These are phyloP conservation scores for Gorsachius magnificus DNA, from an alignment of 2,797 vertebrate species.

Conservation along the genomic window DNA sequence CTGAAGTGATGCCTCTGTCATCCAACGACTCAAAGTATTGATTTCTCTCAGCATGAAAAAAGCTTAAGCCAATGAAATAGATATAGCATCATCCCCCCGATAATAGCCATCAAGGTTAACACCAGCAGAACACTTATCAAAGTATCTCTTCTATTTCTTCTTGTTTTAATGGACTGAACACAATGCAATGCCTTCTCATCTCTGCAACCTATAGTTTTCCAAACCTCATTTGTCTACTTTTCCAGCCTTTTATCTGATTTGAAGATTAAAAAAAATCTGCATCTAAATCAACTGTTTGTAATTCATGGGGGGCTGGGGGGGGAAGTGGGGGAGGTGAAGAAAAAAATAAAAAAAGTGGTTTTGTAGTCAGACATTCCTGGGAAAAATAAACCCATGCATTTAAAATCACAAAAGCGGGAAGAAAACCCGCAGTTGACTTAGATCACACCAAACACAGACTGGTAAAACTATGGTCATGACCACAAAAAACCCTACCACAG, in stretches of 20 bases:
- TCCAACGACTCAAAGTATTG: conserved; percentile 87
- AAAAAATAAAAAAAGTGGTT: neutral
- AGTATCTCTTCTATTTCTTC: conserved; percentile 83
- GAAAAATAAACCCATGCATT: fast-evolving
- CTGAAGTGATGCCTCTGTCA: conserved; percentile 92
- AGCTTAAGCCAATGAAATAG: conserved; percentile 89
- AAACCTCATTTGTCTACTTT: conserved; percentile 72
- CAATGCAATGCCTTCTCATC: conserved; percentile 78
- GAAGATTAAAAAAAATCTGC: conserved; percentile 65
- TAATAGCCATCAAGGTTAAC: conserved; percentile 95
- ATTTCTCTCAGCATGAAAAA: conserved; percentile 87
- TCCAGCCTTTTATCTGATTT: conserved; percentile 65
- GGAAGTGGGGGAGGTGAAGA: no score
- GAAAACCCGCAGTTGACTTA: neutral
- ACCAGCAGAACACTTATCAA: conserved; percentile 95
- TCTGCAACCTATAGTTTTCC: conserved; percentile 54
- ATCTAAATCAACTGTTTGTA: conserved; percentile 54
- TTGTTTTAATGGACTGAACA: conserved; percentile 90
- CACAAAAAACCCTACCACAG: conserved; percentile 14
- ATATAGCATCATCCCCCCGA: conserved; percentile 78
- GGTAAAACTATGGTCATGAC: neutral
- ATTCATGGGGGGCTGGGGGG: neutral
- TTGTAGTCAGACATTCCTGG: neutral
- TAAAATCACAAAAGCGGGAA: neutral
- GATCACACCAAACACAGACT: neutral